These are phyloP conservation scores for Camponotus vicinus DNA, from an alignment of 1,140 invertebrate species.

Conservation along the genomic window DNA sequence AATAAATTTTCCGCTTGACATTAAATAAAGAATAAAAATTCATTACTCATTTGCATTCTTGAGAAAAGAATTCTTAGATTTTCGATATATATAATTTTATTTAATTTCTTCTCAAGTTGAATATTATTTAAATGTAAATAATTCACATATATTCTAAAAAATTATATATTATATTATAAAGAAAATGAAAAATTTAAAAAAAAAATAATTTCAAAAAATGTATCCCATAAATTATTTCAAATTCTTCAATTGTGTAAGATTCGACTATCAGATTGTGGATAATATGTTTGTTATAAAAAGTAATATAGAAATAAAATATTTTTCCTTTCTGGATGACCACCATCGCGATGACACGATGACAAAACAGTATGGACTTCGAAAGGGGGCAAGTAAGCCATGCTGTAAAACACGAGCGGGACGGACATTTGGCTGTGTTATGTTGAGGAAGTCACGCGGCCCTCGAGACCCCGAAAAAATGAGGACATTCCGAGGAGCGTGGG, in stretches of 20 bases:
- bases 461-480: constrained; percentile 79
- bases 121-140: constrained; percentile 12
- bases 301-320: neutral
- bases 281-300: neutral
- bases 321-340: neutral
- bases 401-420: constrained; percentile 22
- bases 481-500: constrained; percentile 74
- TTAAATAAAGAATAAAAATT: neutral
- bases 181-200: too few relatives aligned
- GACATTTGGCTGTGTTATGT: constrained; percentile 61
- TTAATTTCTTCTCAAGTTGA: neutral
- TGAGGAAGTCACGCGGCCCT: constrained; percentile 78
- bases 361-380: constrained; percentile 65
- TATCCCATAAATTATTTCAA: neutral
- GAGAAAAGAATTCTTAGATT: neutral
- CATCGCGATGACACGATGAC: neutral
- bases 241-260: neutral
- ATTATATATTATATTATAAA: too few relatives aligned
- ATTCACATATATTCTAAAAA: neutral
- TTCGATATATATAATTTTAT: constrained; percentile 6
- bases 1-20: neutral
- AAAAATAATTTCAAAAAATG: neutral
- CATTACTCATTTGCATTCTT: neutral
- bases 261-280: neutral
- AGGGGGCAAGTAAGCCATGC: constrained; percentile 57